Evolutionary conservation across 2,888 invertebrate species (phyloP), one percentile per base, ranked within the genome.

Genomic region (Zelleria hepariella): DNA sequence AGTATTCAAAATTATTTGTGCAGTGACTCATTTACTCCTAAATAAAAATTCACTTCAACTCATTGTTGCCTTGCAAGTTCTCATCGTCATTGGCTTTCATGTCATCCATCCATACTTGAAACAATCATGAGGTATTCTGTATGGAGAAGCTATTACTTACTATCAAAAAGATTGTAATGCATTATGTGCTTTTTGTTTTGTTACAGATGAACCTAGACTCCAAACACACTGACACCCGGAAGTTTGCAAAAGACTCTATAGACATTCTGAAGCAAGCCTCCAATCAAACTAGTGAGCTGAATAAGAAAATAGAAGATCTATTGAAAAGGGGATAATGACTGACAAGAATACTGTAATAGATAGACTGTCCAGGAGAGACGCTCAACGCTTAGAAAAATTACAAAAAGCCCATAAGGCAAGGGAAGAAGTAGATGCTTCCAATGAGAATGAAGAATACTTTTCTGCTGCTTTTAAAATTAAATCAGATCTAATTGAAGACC

Each of bases 401-500:
- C 91, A 93, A 68, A 92, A 91, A 72, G 91, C 91, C 59, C 91
- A 91, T 66, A 92, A 92, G 68, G 91, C 91, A 58, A 91, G 91
- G 69, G 91, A 91, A 68, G 90, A 91, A 64, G 82, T 90, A 20
- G 89, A 90, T 61, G 92, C 93, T 4, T 91, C 91, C 61, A 89
- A 92, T 65, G 93, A 93, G 78, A 92, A 92, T 72, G 86, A 92
- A 57, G 93, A 93, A 64, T 94, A 91, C 73, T 95, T 95, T 72
- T 90, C 92, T 48, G 91, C 91, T 57, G 86, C 91, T 7, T 95
- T 95, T 71, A 90, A 91, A 69, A 90, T 93, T 24, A 92, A 93
- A 64, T 90, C 91, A 20, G 90, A 90, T 64, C 91, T 91, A 60
- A 91, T 95, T 61, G 92, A 93, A 75, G 90, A 91, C 56, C 79